These are phyloP conservation scores for Schrankia costaestrigalis DNA, from an alignment of 2,888 invertebrate species.

Conservation along the genomic window DNA sequence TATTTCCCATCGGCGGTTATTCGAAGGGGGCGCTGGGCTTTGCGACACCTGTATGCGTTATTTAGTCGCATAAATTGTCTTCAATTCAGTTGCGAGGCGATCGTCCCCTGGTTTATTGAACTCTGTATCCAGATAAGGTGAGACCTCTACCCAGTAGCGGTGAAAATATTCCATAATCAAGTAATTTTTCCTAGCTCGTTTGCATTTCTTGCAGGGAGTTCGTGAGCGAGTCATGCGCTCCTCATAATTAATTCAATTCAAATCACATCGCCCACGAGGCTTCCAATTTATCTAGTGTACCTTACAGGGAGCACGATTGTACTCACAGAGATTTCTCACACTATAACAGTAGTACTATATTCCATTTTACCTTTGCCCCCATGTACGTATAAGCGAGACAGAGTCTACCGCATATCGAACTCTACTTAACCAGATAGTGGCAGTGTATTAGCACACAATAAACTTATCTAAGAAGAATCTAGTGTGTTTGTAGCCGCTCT, in stretches of 20 bases:
- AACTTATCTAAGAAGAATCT: slow-evolving; percentile 63
- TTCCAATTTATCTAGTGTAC: slow-evolving; percentile 62
- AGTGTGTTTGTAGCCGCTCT: slow-evolving; percentile 53
- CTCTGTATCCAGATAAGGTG: slow-evolving; percentile 63
- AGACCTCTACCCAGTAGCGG: slow-evolving; percentile 45
- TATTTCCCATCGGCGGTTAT: slow-evolving; percentile 65
- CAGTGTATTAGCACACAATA: slow-evolving; percentile 73
- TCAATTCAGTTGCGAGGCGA: slow-evolving; percentile 61
- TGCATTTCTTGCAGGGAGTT: slow-evolving; percentile 62
- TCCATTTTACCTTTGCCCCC: slow-evolving; percentile 28
- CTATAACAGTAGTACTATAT: slow-evolving; percentile 25
- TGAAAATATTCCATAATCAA: slow-evolving; percentile 60
- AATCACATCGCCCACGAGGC: slow-evolving; percentile 72
- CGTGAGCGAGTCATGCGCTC: slow-evolving; percentile 54
- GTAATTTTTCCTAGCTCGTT: slow-evolving; percentile 58
- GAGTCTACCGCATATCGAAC: slow-evolving; percentile 30
- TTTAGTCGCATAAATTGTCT: slow-evolving; percentile 74
- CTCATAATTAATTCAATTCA: slow-evolving; percentile 76
- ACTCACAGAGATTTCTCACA: slow-evolving; percentile 44
- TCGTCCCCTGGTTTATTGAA: slow-evolving; percentile 71
- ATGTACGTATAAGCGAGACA: slow-evolving; percentile 30
- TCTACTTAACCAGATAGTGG: slow-evolving; percentile 44
- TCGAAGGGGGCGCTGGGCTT: slow-evolving; percentile 61
- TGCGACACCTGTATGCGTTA: slow-evolving; percentile 78
- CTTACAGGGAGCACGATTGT: slow-evolving; percentile 54